Conservation (phyloP, 2,797 vertebrate species). For the Parauchenoglanis ngamensis region DNA sequence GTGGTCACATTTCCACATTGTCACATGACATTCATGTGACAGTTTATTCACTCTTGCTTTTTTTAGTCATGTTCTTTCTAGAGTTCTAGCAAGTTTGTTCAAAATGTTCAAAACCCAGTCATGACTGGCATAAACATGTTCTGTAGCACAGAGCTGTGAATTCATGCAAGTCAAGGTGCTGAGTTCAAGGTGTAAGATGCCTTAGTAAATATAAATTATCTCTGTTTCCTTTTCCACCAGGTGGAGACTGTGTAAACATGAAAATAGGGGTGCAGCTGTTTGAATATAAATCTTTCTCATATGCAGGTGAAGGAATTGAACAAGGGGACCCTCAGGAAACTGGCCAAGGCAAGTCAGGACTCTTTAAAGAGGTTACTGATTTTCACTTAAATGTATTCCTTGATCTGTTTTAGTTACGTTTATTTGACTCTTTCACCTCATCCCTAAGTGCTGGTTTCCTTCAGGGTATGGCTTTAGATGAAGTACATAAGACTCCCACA, state of each 20-base stretch:
- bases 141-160: not conserved
- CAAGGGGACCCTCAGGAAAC: slow-evolving; percentile 30
- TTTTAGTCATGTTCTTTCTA: not conserved
- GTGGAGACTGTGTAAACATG: slow-evolving; percentile 10
- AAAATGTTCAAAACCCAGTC: not conserved
- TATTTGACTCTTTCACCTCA: not conserved
- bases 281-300: slow-evolving; percentile 25
- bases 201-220: not conserved
- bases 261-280: slow-evolving; percentile 26
- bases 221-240: slow-evolving; percentile 9
- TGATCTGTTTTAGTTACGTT: slow-evolving; percentile 30
- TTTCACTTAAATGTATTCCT: slow-evolving; percentile 30
- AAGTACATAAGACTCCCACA: slow-evolving; percentile 27
- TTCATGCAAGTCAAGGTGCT: not conserved
- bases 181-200: not conserved
- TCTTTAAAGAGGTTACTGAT: slow-evolving; percentile 1
- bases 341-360: slow-evolving; percentile 37
- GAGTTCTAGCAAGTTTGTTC: not conserved
- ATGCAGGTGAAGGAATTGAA: slow-evolving; percentile 16
- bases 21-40: not conserved
- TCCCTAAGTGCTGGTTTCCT: slow-evolving; percentile 3
- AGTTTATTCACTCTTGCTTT: not conserved
- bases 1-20: not conserved
- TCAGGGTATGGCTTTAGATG: slow-evolving; percentile 25
- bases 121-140: not conserved